Percentiles rank a stretch among this genome's conserved stretches.
Evolutionary conservation across 2,797 vertebrate genomes (phyloP).

Genomic region (Alca torda): DNA sequence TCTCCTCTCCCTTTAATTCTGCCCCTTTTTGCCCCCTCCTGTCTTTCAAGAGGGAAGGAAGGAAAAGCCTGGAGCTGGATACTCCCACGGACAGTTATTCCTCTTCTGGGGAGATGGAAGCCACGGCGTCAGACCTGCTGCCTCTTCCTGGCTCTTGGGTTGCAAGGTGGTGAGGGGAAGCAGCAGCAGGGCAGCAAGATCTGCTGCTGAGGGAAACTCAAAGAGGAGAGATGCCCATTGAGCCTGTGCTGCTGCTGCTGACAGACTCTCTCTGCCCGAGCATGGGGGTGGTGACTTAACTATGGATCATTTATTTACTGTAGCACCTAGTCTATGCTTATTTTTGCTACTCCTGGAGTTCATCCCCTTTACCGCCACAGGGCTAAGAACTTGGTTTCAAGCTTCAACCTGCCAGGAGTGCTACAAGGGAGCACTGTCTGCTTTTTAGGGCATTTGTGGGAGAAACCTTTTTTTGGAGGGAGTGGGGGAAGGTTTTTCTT

Average conservation of each 20-base stretch:
- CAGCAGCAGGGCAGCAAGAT: not conserved
- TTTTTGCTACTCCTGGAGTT: not conserved
- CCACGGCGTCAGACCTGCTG: not conserved
- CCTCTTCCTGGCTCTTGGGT: not conserved
- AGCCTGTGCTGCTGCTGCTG: not conserved
- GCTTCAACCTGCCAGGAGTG: not conserved
- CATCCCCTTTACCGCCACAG: not conserved
- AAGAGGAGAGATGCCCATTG: not conserved
- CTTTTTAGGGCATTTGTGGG: not conserved
- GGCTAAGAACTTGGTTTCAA: not conserved
- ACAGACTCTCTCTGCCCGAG: not conserved
- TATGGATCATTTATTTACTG: not conserved
- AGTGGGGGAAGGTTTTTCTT: not conserved
- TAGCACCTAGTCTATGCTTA: not conserved
- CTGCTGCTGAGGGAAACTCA: not conserved
- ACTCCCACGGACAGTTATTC: not conserved
- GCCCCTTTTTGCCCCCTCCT: not conserved
- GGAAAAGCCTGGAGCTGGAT: not conserved
- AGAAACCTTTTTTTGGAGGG: fast-evolving
- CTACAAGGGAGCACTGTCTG: not conserved
- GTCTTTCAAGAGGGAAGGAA: not conserved
- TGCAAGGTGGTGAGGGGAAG: not conserved
- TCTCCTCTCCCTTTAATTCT: not conserved
- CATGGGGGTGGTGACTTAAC: not conserved
- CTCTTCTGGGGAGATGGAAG: not conserved